Conservation (phyloP, 2,113 vertebrate genomes). For the Recurvirostra avosetta region DNA sequence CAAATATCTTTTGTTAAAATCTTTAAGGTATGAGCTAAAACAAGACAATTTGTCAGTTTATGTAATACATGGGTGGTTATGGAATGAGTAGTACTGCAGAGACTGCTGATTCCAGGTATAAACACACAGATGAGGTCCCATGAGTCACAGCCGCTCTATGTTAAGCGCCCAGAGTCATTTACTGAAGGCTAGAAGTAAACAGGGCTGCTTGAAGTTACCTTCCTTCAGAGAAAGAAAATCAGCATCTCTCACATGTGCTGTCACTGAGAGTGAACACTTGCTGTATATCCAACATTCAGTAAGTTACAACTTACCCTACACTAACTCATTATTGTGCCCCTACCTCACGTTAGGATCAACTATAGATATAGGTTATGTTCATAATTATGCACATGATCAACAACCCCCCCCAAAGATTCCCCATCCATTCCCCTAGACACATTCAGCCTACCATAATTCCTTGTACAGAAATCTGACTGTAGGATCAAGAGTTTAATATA, state of each 20-base stretch:
- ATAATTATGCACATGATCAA: not conserved
- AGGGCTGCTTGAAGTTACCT: not conserved
- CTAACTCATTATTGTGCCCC: not conserved
- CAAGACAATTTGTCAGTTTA: not conserved
- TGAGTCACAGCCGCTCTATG: not conserved
- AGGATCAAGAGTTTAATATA: not conserved
- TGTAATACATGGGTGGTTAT: not conserved
- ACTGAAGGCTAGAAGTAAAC: not conserved
- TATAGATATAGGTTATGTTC: not conserved
- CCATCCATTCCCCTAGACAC: not conserved
- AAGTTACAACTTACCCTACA: not conserved
- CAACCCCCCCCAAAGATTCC: rapidly evolving
- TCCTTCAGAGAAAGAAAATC: not conserved
- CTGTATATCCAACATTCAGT: rapidly evolving
- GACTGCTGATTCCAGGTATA: not conserved
- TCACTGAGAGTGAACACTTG: rapidly evolving
- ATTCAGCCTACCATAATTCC: not conserved
- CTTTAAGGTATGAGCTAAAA: not conserved
- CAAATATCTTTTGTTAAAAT: not conserved
- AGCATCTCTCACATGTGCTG: not conserved
- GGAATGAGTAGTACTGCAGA: not conserved
- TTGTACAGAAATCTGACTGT: not conserved
- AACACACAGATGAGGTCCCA: not conserved
- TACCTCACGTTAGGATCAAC: rapidly evolving
- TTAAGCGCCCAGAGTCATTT: not conserved